Evolutionary conservation across 2,888 invertebrate species (phyloP).

Genomic region (Volucella zonaria): DNA sequence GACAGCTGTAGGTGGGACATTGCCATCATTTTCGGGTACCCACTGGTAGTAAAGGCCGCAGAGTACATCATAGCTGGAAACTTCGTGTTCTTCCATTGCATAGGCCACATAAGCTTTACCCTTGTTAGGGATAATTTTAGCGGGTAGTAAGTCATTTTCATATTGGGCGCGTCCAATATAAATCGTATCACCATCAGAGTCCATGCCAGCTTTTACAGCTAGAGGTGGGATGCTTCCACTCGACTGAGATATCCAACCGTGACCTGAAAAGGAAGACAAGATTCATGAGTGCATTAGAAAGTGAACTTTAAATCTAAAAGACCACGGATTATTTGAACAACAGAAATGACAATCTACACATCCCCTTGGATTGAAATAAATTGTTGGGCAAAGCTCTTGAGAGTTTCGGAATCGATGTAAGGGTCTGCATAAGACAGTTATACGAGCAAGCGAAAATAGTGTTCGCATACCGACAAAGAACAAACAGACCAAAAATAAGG

Average conservation of each 20-base stretch:
- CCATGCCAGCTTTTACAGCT: constrained; percentile 86
- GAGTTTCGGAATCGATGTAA: too few species aligned
- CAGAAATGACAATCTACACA: too few species aligned
- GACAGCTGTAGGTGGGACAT: constrained; percentile 86
- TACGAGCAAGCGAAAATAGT: too few species aligned
- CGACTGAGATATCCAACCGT: constrained; percentile 83
- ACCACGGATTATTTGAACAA: too few species aligned
- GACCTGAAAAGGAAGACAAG: constrained; percentile 76
- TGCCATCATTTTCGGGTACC: constrained; percentile 85
- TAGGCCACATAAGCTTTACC: constrained; percentile 86
- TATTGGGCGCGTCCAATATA: constrained; percentile 89
- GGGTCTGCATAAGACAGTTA: too few species aligned
- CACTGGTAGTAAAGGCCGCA: constrained; percentile 86
- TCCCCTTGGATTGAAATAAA: too few species aligned
- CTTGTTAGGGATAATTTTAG: constrained; percentile 85
- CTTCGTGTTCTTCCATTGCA: constrained; percentile 86
- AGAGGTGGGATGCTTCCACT: constrained; percentile 76
- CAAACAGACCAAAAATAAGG: too few species aligned
- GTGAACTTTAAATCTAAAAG: background rate
- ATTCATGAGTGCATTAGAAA: background rate
- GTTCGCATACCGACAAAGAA: too few species aligned
- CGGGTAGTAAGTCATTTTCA: constrained; percentile 86
- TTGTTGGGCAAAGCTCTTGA: too few species aligned
- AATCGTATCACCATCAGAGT: constrained; percentile 88
- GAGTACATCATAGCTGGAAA: constrained; percentile 87